Evolutionary conservation across 92 coral and sea anemone species (phyloP).

Genomic region (Diadumene lineata): DNA sequence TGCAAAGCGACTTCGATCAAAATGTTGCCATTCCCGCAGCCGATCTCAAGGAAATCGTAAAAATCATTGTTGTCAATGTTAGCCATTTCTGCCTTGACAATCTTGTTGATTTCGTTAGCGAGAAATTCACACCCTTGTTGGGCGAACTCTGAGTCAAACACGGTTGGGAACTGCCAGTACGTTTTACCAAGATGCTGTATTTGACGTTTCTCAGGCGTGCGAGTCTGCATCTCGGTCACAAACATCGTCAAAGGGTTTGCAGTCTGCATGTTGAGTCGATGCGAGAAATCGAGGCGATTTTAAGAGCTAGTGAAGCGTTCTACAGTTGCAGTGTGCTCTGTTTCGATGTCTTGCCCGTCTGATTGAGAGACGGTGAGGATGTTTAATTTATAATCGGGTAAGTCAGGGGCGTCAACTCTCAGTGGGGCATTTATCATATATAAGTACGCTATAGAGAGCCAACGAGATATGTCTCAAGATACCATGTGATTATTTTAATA

Average conservation of each 20-base stretch:
- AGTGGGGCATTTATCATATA: conserved; percentile 17
- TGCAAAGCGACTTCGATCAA: conserved; percentile 43
- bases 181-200: conserved; percentile 42
- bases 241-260: conserved; percentile 29
- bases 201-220: conserved; percentile 38
- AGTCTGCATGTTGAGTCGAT: no score
- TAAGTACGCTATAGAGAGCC: neutral
- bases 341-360: conserved; percentile 5
- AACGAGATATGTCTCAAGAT: neutral
- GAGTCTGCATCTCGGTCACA: conserved; percentile 42
- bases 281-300: no score
- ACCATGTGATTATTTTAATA: neutral
- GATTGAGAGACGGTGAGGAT: conserved; percentile 20
- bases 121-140: conserved; percentile 34
- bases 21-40: conserved; percentile 54
- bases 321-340: neutral
- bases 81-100: conserved; percentile 27
- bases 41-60: conserved; percentile 49
- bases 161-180: conserved; percentile 50
- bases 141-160: conserved; percentile 48
- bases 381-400: neutral
- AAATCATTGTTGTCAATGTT: conserved; percentile 18
- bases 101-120: conserved; percentile 26
- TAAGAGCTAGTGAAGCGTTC: neutral
- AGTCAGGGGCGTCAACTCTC: neutral